A percentile compares a stretch with the other conserved stretches of the same genome.
Conservation (phyloP, 23 tunicate genomes). For the Aplidium turbinatum region DNA sequence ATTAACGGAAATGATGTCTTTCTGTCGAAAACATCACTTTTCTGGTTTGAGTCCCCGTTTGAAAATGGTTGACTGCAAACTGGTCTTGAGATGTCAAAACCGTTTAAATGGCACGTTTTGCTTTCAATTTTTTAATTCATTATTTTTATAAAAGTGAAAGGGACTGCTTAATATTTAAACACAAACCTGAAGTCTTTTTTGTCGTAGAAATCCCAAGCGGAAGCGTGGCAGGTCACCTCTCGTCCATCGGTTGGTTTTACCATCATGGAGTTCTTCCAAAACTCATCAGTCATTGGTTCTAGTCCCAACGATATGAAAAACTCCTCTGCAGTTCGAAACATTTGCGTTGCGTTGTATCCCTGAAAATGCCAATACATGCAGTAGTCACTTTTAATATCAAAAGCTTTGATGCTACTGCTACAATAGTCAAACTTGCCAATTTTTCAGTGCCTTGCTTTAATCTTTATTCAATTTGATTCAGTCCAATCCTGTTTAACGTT, state of each 20-base stretch:
- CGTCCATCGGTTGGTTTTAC: slow-evolving; percentile 75
- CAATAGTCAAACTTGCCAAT: too few species aligned
- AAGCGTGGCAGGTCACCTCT: slow-evolving; percentile 97
- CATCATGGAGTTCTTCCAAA: slow-evolving; percentile 88
- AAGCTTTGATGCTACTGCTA: too few species aligned
- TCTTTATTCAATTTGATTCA: too few species aligned
- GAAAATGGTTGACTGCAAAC: too few species aligned
- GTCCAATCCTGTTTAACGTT: background rate
- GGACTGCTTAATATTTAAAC: background rate
- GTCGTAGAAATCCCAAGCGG: slow-evolving; percentile 99
- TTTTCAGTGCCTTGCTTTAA: too few species aligned
- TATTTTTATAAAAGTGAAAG: too few species aligned
- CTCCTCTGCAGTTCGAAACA: slow-evolving; percentile 90
- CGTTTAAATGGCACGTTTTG: too few species aligned
- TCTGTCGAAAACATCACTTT: too few species aligned
- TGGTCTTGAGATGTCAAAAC: too few species aligned
- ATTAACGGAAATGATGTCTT: too few species aligned
- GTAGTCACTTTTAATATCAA: background rate
- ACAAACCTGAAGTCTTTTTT: slow-evolving; percentile 79
- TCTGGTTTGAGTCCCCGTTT: too few species aligned
- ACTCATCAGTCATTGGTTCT: slow-evolving; percentile 76
- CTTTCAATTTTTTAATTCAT: too few species aligned
- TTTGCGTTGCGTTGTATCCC: slow-evolving; percentile 73
- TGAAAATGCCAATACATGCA: background rate
- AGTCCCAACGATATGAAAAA: slow-evolving; percentile 84